Conservation (phyloP, 2,113 vertebrate species). For the Apodemus speciosus region DNA sequence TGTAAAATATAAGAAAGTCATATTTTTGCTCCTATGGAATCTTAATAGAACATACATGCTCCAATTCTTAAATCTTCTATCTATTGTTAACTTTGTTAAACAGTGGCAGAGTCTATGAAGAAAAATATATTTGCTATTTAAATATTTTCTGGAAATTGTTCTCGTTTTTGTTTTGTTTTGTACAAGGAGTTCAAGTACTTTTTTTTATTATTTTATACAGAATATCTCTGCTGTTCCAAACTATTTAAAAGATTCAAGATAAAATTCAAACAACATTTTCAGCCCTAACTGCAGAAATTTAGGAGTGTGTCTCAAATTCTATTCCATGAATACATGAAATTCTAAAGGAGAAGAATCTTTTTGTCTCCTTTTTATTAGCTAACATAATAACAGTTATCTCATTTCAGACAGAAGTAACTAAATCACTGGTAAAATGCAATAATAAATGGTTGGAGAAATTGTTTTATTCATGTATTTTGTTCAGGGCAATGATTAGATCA, state of each 20-base stretch:
- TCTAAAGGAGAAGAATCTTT: neutral
- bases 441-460: constrained; percentile 11
- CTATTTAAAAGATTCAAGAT: constrained; percentile 19
- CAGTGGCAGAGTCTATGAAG: neutral
- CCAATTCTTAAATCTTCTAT: neutral
- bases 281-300: neutral
- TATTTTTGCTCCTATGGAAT: neutral
- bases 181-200: neutral
- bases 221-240: neutral
- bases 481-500: neutral
- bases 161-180: neutral
- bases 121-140: neutral
- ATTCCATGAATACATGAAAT: neutral
- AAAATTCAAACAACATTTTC: constrained; percentile 8
- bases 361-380: neutral
- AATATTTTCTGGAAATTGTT: neutral
- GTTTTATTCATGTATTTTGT: constrained; percentile 7
- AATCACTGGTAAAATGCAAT: neutral
- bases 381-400: constrained; percentile 28
- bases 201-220: constrained; percentile 15
- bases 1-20: neutral
- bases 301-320: neutral
- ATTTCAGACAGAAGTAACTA: constrained; percentile 4
- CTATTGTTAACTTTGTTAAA: neutral
- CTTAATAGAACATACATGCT: neutral